phyloP scores from a whole-genome alignment of 2,113 vertebrate genomes.

The Otolemur garnettii region DNA sequence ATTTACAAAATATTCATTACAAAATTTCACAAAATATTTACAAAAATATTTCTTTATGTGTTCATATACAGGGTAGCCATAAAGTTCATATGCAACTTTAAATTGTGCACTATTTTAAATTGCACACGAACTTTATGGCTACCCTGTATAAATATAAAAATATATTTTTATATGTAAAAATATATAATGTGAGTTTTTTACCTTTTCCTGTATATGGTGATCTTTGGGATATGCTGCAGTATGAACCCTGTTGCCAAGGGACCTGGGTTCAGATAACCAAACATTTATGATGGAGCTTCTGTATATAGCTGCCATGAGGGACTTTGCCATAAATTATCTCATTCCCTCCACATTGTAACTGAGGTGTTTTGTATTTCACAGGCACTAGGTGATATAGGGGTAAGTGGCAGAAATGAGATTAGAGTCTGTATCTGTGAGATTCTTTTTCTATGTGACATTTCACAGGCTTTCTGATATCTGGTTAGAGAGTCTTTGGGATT shows the following conservation, averaged over 20 bases:
- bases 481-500: not conserved
- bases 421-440: not conserved
- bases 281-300: not conserved
- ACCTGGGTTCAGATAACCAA: not conserved
- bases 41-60: no score
- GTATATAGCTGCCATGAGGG: not conserved
- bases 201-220: no score
- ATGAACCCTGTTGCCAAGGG: not conserved
- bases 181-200: no score
- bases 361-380: slow-evolving; percentile 14
- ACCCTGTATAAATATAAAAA: no score
- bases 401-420: not conserved
- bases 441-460: slow-evolving; percentile 2
- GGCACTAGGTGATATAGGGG: not conserved
- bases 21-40: no score
- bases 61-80: no score
- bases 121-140: no score
- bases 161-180: no score
- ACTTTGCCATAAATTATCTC: not conserved
- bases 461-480: slow-evolving; percentile 6
- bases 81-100: no score
- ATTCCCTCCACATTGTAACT: not conserved
- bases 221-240: not conserved
- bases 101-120: no score
- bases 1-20: no score